These are phyloP conservation scores for Dasyprocta punctata DNA, from an alignment of 2,113 vertebrate genomes.

Conservation along the genomic window DNA sequence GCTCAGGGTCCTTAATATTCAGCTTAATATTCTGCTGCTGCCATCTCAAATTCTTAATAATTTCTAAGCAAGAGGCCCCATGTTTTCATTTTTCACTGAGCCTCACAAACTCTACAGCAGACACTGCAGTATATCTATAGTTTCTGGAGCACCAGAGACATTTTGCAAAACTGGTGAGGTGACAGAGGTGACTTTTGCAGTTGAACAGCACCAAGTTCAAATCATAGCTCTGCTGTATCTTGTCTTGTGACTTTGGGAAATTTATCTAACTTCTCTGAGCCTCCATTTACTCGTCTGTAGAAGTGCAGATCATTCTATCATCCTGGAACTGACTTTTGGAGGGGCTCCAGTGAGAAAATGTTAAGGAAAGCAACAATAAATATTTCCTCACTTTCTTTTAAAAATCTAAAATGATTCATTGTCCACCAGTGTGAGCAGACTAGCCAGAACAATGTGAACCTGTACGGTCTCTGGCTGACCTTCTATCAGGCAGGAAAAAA, in stretches of 20 bases:
- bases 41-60: conserved; percentile 10
- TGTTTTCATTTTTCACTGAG: not conserved
- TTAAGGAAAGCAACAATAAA: not conserved
- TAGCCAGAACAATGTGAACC: conserved; percentile 37
- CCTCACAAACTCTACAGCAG: not conserved
- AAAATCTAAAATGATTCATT: conserved; percentile 51
- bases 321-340: not conserved
- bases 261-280: not conserved
- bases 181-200: not conserved
- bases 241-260: not conserved
- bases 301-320: not conserved
- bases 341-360: conserved; percentile 2
- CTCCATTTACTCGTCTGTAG: not conserved
- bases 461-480: not conserved
- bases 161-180: not conserved
- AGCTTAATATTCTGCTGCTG: not conserved
- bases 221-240: not conserved
- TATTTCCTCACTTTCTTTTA: conserved; percentile 14
- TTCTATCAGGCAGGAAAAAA: conserved; percentile 38
- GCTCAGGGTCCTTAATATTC: not conserved
- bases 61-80: not conserved
- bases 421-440: not conserved
- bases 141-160: not conserved
- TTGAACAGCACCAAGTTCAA: not conserved
- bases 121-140: not conserved